Base-by-base conservation (phyloP, 1,140 invertebrate genomes). In the Coelopa frigida region DNA sequence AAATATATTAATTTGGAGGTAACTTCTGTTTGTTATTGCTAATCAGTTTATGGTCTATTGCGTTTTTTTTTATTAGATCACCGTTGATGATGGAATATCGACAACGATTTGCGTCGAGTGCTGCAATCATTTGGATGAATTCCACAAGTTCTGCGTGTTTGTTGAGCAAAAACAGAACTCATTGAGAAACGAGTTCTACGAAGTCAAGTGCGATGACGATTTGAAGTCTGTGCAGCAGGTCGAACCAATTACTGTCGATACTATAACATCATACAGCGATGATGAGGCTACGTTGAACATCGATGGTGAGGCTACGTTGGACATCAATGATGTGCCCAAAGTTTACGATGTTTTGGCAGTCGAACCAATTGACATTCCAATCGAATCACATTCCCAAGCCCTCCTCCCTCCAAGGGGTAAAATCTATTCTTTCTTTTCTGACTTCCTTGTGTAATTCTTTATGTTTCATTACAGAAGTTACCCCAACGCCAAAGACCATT, bases 1-100 rank as follows among this genome's bases (percentile, higher is more conserved):
- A 64, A 56, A 37, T 61, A 64, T 44, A 56, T 64, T 48, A 59
- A 64, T 46, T 55, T 64, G 44, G 64, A 61, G 46, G 61, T 64
- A 32, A 8, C 21, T 24, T 14, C 18, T 32, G 12, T 3, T 3
- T 39, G 12, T 20, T 31, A 18, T 5, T 10, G 27, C 38, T 3
- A 33, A 20, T 41, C 6, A 17, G 2, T 21, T 26, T 22, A 17
- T 12, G 17, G 14, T 37, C 10, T n/a, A 27, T 43, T 36, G 10
- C 32, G n/a, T n/a, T n/a, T n/a, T n/a, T n/a, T n/a, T n/a, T n/a
- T n/a, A n/a, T n/a, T n/a, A 64, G 61, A 48, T 64, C 4, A 57
- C 61, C 11, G 51, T 50, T 24, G 61, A 64, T 48, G 61, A 64
- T 47, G 56, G 53, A 29, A 64, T 64, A 44, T 64, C 61, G 36